These are phyloP conservation scores for Monarcha castaneiventris DNA, from an alignment of 2,113 vertebrate species.

Conservation along the genomic window DNA sequence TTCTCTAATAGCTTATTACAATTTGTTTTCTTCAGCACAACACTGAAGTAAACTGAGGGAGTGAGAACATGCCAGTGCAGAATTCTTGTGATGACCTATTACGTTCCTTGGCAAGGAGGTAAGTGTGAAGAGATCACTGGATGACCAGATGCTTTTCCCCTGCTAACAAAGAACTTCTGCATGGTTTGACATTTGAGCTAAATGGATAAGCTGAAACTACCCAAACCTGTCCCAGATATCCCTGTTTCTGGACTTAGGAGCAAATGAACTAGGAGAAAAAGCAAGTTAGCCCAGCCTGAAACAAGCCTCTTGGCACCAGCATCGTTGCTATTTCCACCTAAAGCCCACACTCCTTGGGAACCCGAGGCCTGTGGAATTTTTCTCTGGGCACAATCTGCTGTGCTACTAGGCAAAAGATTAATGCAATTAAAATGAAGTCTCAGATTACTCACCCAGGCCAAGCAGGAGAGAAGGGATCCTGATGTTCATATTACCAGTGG, in stretches of 20 bases:
- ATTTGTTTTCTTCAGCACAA: neutral
- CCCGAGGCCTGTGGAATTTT: fast-evolving
- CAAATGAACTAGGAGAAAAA: neutral
- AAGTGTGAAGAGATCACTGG: neutral
- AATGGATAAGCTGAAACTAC: neutral
- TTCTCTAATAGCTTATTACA: neutral
- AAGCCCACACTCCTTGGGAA: neutral
- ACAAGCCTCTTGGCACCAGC: neutral
- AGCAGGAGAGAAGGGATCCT: neutral
- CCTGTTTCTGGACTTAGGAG: neutral
- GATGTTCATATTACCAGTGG: fast-evolving
- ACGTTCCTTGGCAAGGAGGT: neutral
- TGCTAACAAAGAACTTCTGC: neutral
- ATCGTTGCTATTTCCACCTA: neutral
- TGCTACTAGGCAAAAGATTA: neutral
- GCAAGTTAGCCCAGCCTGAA: neutral
- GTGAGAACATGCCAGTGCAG: neutral
- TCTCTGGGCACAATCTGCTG: neutral
- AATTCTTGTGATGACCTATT: neutral
- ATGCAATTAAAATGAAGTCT: neutral
- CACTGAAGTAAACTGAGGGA: neutral
- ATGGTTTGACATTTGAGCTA: neutral
- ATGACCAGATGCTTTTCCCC: neutral
- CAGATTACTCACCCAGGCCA: neutral
- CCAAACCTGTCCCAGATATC: neutral